A percentile compares a stretch with the other conserved stretches of the same genome.
These are phyloP conservation scores for Leptinotarsa texana DNA, from an alignment of 1,140 invertebrate species.

Conservation along the genomic window DNA sequence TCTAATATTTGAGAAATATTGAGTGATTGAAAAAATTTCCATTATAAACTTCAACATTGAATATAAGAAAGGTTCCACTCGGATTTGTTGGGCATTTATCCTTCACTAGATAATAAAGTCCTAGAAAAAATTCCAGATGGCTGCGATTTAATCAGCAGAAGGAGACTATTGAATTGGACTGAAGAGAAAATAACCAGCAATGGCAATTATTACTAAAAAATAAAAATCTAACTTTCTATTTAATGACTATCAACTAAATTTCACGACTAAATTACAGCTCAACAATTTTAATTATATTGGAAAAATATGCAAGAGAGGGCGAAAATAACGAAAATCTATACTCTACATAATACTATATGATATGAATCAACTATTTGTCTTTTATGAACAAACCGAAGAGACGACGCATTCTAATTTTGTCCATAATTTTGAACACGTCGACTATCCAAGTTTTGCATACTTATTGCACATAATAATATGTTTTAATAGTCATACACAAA, in stretches of 20 bases:
- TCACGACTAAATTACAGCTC: slow-evolving; percentile 1
- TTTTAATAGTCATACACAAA: slow-evolving; percentile 40
- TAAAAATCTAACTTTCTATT: slow-evolving; percentile 17
- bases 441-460: slow-evolving; percentile 20
- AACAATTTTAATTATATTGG: background rate
- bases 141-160: no score
- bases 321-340: slow-evolving; percentile 45
- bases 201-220: background rate
- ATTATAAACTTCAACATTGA: no score
- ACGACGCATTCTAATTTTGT: background rate
- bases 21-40: no score
- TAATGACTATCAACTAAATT: slow-evolving; percentile 17
- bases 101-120: no score
- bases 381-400: slow-evolving; percentile 38
- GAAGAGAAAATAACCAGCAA: background rate
- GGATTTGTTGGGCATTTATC: no score
- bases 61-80: no score
- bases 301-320: slow-evolving; percentile 19
- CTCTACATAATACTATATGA: slow-evolving; percentile 51
- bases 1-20: no score
- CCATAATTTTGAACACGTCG: background rate
- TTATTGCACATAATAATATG: slow-evolving; percentile 40
- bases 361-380: slow-evolving; percentile 53
- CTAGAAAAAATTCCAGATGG: no score
- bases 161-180: no score